These are phyloP conservation scores for Nerophis lumbriciformis DNA, from an alignment of 2,113 vertebrate genomes.

Conservation along the genomic window DNA sequence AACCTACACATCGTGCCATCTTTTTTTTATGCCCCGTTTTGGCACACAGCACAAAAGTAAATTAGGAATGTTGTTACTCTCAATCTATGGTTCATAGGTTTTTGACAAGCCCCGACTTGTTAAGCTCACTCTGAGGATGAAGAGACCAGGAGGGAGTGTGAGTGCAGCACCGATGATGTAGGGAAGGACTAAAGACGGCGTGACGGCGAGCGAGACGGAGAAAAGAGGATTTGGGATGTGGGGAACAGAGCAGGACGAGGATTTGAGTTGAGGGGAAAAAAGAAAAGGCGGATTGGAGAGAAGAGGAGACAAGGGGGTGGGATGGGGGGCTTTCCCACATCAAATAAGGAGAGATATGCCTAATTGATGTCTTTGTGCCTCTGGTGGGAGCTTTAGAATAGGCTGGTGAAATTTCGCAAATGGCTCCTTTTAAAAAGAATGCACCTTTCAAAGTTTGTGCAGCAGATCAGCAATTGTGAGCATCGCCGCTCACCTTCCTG, in stretches of 20 bases:
- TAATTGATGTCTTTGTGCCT: conserved; percentile 75
- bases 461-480: conserved; percentile 33
- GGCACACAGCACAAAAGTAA: conserved; percentile 63
- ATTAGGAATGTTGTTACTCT: conserved; percentile 75
- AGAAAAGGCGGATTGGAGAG: conserved; percentile 49
- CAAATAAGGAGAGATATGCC: conserved; percentile 70
- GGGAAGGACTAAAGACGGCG: conserved; percentile 29
- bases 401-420: conserved; percentile 75
- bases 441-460: conserved; percentile 68
- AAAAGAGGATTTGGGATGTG: conserved; percentile 56
- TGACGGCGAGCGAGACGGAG: conserved; percentile 27
- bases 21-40: conserved; percentile 68
- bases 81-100: conserved; percentile 70
- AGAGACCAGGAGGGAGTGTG: conserved; percentile 30
- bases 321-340: conserved; percentile 74
- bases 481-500: conserved; percentile 42
- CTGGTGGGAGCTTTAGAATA: conserved; percentile 69
- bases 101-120: conserved; percentile 64
- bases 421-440: conserved; percentile 67
- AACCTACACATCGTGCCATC: conserved; percentile 18
- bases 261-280: conserved; percentile 49
- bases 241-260: conserved; percentile 44
- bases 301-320: conserved; percentile 49
- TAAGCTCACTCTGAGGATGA: conserved; percentile 39
- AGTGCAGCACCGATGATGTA: conserved; percentile 14